Base-by-base conservation (phyloP, 2,113 vertebrate genomes). In the Seriola quinqueradiata region DNA sequence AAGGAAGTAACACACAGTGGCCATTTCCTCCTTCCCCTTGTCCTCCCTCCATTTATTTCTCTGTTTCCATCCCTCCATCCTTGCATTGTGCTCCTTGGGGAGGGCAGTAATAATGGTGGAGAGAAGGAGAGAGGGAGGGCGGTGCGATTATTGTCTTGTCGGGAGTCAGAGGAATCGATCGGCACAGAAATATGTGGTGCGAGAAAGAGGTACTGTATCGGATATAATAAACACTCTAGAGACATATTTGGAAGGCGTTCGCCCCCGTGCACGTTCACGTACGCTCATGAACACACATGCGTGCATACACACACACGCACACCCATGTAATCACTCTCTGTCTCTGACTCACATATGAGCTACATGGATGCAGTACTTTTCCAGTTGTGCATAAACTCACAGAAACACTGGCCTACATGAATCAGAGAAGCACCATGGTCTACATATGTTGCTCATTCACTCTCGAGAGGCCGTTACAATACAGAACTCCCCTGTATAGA, bases 81-180 rank as follows among this genome's bases (percentile, higher is more conserved):
- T 50, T 77, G 77, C 72, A 54, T 86, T 64, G 82, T 54, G 85
- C 86, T 93, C 94, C 92, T 92, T 90, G 90, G 95, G 96, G 95
- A 96, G 93, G 95, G 94, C 95, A 96, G 96, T 97, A 97, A 98
- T 98, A 97, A 97, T 97, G 96, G 96, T 93, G 90, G 90, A 92
- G 92, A 94, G 95, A 96, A 96, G 94, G 95, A 95, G 93, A 93
- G 92, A 92, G 95, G 95, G 95, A 94, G 96, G 95, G 96, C 93
- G 95, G 95, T 95, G 96, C 96, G 96, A 97, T 98, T 98, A 97
- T 97, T 97, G 97, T 97, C 96, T 98, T 97, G 97, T 98, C 96
- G 97, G 97, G 97, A 98, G 97, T 97, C 97, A 97, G 96, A 97
- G 95, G 95, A 95, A 98, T 98, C 96, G 97, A 98, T 98, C 96